Evolutionary conservation across 2,797 vertebrate genomes (phyloP), one percentile per base, ranked within the genome.

Genomic region (Naso thynnoides): DNA sequence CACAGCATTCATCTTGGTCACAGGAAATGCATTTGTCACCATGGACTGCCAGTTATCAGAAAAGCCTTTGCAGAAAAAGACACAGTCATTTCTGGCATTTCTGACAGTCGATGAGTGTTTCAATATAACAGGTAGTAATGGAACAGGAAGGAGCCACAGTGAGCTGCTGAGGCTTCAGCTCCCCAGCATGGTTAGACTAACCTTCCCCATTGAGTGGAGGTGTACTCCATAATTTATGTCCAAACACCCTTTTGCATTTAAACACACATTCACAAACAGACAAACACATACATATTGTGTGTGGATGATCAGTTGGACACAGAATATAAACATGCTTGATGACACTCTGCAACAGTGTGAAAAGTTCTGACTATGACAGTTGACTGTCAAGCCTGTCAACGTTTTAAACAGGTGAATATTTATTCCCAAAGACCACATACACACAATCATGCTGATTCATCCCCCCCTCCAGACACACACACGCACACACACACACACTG

Each of bases 321-420:
- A 36, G 36, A 42, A 48, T 24, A 19, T 26, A 2, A 11, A 52
- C 10, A 36, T 6, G 36, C 11, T n/a, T 38, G 10, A 33, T 8
- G 23, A 57, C 21, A 27, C 23, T 26, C 9, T 45, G 33, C 42
- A 31, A 15, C 21, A 49, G 8, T 9, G 9, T 48, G 36, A 33
- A 55, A 52, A 18, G 6, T 36, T 27, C 19, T 26, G 79, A 26
- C 0, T 0, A 4, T 53, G 50, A 57, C 24, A 39, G 29, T 23
- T 16, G 31, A 42, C 47, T 14, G 26, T 65, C 23, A 56, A 68
- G 39, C 23, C 21, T 57, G 48, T 23, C 21, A 27, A 50, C 13
- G 24, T 59, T 41, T 53, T 58, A 18, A 55, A 53, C 56, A 29
- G 19, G 53, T 76, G n/a, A 33, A 65, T 47, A 33, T 29, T 63